Percentiles rank a stretch among this genome's conserved stretches.
Conservation (phyloP, 2,888 invertebrate species). For the Orthosia gracilis region DNA sequence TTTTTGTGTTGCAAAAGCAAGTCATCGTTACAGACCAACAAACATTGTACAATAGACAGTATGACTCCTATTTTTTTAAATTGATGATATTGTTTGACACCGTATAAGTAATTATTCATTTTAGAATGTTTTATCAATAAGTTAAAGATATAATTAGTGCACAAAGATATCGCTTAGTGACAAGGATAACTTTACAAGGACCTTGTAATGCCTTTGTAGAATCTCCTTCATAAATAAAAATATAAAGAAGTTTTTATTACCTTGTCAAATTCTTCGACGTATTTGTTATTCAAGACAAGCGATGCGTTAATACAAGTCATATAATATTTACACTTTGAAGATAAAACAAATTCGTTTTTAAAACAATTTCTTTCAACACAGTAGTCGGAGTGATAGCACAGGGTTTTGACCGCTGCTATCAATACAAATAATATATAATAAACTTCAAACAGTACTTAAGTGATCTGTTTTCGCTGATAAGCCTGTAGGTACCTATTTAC, state of each 20-base stretch:
- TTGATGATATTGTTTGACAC: not conserved
- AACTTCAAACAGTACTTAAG: conserved; percentile 22
- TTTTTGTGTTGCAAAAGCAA: not conserved
- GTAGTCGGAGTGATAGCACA: conserved; percentile 20
- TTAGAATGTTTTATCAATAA: conserved; percentile 10
- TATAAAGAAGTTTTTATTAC: not conserved
- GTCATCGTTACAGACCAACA: conserved; percentile 5
- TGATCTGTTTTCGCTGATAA: conserved; percentile 29
- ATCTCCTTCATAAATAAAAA: not conserved
- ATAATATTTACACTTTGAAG: conserved; percentile 21
- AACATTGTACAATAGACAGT: not conserved
- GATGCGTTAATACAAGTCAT: conserved; percentile 21
- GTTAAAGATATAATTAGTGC: not conserved
- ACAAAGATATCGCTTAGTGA: not conserved
- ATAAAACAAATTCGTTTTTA: conserved; percentile 32
- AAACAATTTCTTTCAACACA: conserved; percentile 33
- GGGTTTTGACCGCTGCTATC: conserved; percentile 46
- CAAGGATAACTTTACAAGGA: conserved; percentile 27
- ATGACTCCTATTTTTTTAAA: not conserved
- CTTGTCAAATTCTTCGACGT: not conserved
- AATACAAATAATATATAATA: conserved; percentile 40
- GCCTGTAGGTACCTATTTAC: not conserved
- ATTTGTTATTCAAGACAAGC: conserved; percentile 17
- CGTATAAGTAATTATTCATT: conserved; percentile 16
- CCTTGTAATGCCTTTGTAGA: not conserved